Evolutionary conservation across 1,140 invertebrate genomes (phyloP).

Genomic region (Gonatopus flavifemur): DNA sequence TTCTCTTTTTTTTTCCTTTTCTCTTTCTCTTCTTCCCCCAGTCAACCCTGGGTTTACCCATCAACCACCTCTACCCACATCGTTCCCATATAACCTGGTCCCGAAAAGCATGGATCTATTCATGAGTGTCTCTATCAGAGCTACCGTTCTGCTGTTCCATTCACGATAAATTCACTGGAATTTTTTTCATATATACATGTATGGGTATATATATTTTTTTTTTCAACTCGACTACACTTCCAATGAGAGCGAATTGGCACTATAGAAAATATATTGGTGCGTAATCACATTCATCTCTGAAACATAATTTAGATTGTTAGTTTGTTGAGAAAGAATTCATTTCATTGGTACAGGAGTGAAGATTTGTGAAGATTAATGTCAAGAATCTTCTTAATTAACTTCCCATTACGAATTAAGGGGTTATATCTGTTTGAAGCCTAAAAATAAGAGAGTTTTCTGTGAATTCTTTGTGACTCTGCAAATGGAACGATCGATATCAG

Average conservation of each 20-base stretch:
- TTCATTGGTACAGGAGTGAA: too few species aligned
- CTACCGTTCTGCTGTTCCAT: constrained; percentile 25
- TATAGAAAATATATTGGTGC: too few species aligned
- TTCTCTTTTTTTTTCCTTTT: background rate
- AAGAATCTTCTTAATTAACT: too few species aligned
- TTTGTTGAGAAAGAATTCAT: too few species aligned
- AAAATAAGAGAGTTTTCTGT: too few species aligned
- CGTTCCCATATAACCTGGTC: constrained; percentile 30
- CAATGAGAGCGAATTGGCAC: background rate
- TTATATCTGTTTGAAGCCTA: too few species aligned
- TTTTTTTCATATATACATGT: background rate
- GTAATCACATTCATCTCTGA: too few species aligned
- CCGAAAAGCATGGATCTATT: constrained; percentile 47
- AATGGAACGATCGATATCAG: too few species aligned
- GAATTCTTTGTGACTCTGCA: too few species aligned
- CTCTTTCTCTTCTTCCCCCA: background rate
- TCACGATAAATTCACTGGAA: constrained; percentile 51
- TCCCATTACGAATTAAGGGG: too few species aligned
- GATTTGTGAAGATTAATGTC: too few species aligned
- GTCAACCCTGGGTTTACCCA: background rate
- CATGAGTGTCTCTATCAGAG: constrained; percentile 45
- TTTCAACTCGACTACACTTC: background rate
- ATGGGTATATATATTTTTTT: background rate
- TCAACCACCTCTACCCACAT: constrained; percentile 29
- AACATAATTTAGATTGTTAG: too few species aligned